These are phyloP conservation scores for Pangasius mekongensis DNA, from an alignment of 2,797 vertebrate genomes.

Conservation along the genomic window DNA sequence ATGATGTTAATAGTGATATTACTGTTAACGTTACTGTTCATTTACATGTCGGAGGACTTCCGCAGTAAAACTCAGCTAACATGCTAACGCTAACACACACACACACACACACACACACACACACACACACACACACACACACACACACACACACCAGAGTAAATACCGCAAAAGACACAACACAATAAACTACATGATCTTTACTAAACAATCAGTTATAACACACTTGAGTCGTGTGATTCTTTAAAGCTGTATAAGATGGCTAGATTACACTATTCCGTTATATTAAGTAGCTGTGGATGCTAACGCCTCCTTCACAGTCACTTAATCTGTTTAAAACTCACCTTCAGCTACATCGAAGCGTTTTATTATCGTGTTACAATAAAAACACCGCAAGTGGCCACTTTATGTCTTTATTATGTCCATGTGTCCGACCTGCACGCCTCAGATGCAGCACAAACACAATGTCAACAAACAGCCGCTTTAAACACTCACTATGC, in stretches of 20 bases:
- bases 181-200: neutral
- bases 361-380: neutral
- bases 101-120: neutral
- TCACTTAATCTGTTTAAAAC: neutral
- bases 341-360: conserved; percentile 20
- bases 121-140: neutral
- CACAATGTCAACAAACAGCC: neutral
- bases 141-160: neutral
- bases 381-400: neutral
- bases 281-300: neutral
- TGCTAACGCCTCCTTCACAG: neutral
- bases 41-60: neutral
- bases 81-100: neutral
- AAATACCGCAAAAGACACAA: neutral
- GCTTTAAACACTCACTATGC: neutral
- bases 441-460: neutral
- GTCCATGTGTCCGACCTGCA: neutral
- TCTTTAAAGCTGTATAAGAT: neutral
- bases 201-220: neutral
- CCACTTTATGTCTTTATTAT: neutral
- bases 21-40: neutral
- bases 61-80: neutral
- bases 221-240: neutral
- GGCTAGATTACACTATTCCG: neutral
- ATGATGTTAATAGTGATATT: neutral